Conservation (phyloP, 2,113 vertebrate species). For the Merops nubicus region DNA sequence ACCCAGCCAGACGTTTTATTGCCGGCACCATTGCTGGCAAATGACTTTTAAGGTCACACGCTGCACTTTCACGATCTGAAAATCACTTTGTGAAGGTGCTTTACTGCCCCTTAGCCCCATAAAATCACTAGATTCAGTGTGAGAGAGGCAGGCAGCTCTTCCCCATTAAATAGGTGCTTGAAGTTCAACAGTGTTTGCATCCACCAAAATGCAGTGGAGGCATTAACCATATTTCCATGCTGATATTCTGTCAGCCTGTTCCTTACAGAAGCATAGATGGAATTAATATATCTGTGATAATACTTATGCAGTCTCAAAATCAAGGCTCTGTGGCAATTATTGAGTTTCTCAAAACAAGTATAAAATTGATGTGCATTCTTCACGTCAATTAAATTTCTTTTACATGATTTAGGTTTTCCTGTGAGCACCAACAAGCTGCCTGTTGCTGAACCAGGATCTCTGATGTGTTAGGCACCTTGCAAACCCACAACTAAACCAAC, state of each 20-base stretch:
- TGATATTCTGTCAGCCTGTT: neutral
- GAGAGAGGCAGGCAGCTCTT: neutral
- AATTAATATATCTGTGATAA: neutral
- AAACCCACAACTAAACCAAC: neutral
- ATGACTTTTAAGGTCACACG: conserved; percentile 33
- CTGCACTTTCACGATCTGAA: conserved; percentile 35
- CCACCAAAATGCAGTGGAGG: neutral
- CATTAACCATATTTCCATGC: neutral
- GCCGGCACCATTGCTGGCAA: neutral
- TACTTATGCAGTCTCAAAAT: neutral
- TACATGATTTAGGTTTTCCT: neutral
- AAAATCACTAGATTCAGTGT: neutral
- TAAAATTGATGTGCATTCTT: neutral
- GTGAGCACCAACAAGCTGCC: neutral
- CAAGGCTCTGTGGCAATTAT: neutral
- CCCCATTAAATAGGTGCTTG: neutral
- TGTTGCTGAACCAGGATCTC: neutral
- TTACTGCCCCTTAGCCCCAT: conserved; percentile 26
- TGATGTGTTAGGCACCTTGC: neutral
- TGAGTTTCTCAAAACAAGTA: neutral
- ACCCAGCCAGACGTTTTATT: neutral
- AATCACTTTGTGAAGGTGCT: conserved; percentile 3
- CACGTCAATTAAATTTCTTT: neutral
- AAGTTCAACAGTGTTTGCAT: neutral
- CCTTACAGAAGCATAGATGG: neutral